phyloP scores from a whole-genome alignment of 2,888 invertebrate genomes.

The Pyrrhia umbra region DNA sequence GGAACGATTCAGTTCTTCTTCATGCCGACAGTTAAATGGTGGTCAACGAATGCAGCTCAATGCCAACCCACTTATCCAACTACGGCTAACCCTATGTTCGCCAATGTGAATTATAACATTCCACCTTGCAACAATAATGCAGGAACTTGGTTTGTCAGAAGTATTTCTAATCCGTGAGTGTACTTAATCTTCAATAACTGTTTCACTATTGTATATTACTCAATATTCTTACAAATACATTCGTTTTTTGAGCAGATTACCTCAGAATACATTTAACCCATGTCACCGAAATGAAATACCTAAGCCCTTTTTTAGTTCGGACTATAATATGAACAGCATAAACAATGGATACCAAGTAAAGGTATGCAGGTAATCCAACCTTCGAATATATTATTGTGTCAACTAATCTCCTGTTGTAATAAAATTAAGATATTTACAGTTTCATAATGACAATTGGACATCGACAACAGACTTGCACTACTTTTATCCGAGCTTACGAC shows the following conservation, averaged over 20 bases:
- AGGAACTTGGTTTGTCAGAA: slow-evolving; percentile 79
- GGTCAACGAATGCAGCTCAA: slow-evolving; percentile 47
- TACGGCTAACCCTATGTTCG: slow-evolving; percentile 31
- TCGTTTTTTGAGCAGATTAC: slow-evolving; percentile 18
- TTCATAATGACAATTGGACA: slow-evolving; percentile 82
- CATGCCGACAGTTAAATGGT: slow-evolving; percentile 71
- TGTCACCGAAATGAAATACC: slow-evolving; percentile 32
- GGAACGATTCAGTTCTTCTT: slow-evolving; percentile 81
- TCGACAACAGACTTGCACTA: slow-evolving; percentile 85
- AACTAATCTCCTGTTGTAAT: slow-evolving; percentile 17
- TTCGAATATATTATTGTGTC: neutral
- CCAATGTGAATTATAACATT: slow-evolving; percentile 47
- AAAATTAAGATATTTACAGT: slow-evolving; percentile 70
- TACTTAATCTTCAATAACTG: neutral
- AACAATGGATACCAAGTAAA: slow-evolving; percentile 52
- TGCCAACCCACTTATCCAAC: slow-evolving; percentile 33
- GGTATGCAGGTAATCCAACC: slow-evolving; percentile 33
- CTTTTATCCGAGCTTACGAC: slow-evolving; percentile 75
- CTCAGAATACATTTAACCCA: slow-evolving; percentile 21
- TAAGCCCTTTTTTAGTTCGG: slow-evolving; percentile 16
- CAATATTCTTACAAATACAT: neutral
- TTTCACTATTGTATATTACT: neutral
- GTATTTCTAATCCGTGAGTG: slow-evolving; percentile 78
- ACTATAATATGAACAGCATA: slow-evolving; percentile 25
- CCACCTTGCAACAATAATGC: slow-evolving; percentile 55